Conservation (phyloP, 2,888 invertebrate genomes). For the Tholera decimalis region DNA sequence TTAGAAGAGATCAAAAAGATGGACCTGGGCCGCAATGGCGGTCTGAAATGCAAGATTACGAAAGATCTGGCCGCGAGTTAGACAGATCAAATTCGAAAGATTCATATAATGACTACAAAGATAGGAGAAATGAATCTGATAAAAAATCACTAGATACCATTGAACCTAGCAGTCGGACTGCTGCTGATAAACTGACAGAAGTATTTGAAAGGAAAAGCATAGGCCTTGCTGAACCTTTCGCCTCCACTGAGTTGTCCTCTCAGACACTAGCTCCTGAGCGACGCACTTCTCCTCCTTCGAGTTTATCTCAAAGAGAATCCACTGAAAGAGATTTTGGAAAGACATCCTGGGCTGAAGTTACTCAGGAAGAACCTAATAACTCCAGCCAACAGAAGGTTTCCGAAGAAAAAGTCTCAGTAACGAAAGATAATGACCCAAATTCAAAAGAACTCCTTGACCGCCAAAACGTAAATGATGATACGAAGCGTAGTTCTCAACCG, state of each 20-base stretch:
- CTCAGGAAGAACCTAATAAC: slow-evolving; percentile 82
- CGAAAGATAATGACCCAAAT: slow-evolving; percentile 72
- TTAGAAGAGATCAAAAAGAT: slow-evolving; percentile 84
- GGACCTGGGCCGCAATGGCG: slow-evolving; percentile 87
- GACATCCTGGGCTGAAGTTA: slow-evolving; percentile 88
- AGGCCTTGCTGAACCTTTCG: slow-evolving; percentile 82
- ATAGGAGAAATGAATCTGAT: slow-evolving; percentile 88
- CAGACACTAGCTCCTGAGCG: slow-evolving; percentile 86
- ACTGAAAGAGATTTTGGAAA: slow-evolving; percentile 85
- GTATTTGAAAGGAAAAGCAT: slow-evolving; percentile 89
- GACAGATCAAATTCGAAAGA: slow-evolving; percentile 89
- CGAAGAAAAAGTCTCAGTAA: slow-evolving; percentile 70
- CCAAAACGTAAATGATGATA: slow-evolving; percentile 69
- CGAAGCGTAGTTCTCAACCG: slow-evolving; percentile 64
- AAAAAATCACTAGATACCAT: slow-evolving; percentile 83
- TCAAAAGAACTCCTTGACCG: slow-evolving; percentile 68
- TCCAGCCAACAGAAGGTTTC: slow-evolving; percentile 68
- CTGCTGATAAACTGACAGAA: slow-evolving; percentile 88
- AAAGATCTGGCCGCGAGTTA: slow-evolving; percentile 83
- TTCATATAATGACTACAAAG: slow-evolving; percentile 88
- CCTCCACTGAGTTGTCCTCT: slow-evolving; percentile 77
- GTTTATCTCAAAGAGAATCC: slow-evolving; percentile 85
- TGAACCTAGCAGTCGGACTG: slow-evolving; percentile 84
- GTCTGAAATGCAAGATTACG: slow-evolving; percentile 89
- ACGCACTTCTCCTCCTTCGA: slow-evolving; percentile 85